Base-by-base conservation (phyloP, 1,140 invertebrate genomes). In the Drosophila leontia region DNA sequence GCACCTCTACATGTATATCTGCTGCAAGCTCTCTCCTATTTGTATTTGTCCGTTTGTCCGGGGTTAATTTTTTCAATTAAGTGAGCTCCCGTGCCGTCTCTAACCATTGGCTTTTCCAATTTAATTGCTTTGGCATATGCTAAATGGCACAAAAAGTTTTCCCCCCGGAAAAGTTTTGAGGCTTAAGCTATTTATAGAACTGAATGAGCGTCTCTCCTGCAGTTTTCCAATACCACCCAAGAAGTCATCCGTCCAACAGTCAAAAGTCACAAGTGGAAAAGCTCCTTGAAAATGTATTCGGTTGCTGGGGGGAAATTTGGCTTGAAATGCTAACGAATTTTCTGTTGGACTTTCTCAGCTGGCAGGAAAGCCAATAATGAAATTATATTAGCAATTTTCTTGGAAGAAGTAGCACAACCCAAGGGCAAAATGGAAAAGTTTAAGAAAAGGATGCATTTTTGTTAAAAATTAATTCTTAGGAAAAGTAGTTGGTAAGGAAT, bases 11-110 rank as follows among this genome's bases (percentile, higher is more conserved):
- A 45, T 45, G 19, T 12, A n/a, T 45, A 51, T 51, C 17, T 19
- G 7, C 17, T 8, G 19, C 13, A 5, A 23, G 12, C 41, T 44
- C 23, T n/a, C 53, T 56, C 29, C 51, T 44, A 60, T 53, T 83
- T 60, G 59, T 68, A 51, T 80, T 76, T 81, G 50, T 75, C 51
- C 67, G 37, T 55, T 55, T 78, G 80, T 72, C 77, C 42, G 29
- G n/a, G 56, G 69, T 78, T 84, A 81, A 88, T 84, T 90, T 84
- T 88, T 88, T 88, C 85, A 88, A 88, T 90, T 88, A 90, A 71
- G 67, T 69, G 48, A 75, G 57, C 80, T 82, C 80, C 65, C 53
- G 19, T 26, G 0, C 19, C 34, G 53, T 57, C 48, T 37, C 39
- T 34, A 42, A 11, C 44, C 61, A 68, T 74, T 44, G 82, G 29